phyloP scores from a whole-genome alignment of 2,888 invertebrate species.

The Dicycla oo region DNA sequence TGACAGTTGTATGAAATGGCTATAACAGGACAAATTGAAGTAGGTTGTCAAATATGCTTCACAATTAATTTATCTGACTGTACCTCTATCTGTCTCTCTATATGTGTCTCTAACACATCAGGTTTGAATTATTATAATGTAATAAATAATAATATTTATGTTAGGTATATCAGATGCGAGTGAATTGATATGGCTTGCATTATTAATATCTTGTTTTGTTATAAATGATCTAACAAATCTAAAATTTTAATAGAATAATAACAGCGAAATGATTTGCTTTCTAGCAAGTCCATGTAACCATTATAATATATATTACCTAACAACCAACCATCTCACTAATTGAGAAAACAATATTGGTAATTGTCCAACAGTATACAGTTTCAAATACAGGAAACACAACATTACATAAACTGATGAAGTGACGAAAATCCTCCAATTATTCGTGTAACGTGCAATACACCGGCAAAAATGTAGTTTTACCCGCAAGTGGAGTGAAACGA shows the following conservation, averaged over 20 bases:
- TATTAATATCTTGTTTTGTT: not conserved
- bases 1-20: not conserved
- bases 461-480: constrained; percentile 64
- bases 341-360: constrained; percentile 36
- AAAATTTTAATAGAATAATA: not conserved
- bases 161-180: not conserved
- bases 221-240: not conserved
- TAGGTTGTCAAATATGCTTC: too few relatives aligned
- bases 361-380: constrained; percentile 47
- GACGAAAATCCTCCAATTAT: constrained; percentile 70
- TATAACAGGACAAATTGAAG: too few relatives aligned
- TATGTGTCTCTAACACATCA: not conserved
- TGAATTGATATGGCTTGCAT: not conserved
- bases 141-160: not conserved
- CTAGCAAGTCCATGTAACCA: not conserved
- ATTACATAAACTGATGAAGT: constrained; percentile 58
- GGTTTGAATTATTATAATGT: not conserved
- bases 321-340: constrained; percentile 30
- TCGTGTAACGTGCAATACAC: constrained; percentile 62
- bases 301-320: constrained; percentile 16
- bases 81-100: not conserved
- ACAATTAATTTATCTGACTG: not conserved
- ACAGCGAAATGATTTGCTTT: not conserved
- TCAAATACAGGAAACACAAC: constrained; percentile 51
- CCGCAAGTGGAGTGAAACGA: constrained; percentile 73